Base-by-base conservation (phyloP, 2,113 vertebrate genomes). In the Forbesichthys papilliferus region DNA sequence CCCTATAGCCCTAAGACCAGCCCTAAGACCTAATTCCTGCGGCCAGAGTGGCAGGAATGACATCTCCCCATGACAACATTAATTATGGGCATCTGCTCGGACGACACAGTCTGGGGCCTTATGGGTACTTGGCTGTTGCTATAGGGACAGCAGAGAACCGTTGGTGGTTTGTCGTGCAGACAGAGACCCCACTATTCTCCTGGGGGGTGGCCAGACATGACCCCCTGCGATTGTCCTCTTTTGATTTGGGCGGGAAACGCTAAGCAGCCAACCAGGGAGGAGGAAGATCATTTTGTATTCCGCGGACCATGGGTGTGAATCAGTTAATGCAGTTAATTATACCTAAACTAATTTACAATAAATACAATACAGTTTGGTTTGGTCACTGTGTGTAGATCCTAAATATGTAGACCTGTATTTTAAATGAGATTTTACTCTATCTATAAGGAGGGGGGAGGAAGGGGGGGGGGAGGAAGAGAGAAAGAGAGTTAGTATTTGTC, bases 71-170 rank as follows among this genome's bases (percentile, higher is more conserved):
- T 87, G 89, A 88, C 86, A 51, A 79, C 84, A 87, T 90, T 93
- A 90, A 92, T 92, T 92, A 91, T 87, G 89, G 87, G 90, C 89
- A 90, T 91, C 87, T 90, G 91, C 87, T 91, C 54, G 75, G 84
- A 89, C 83, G 85, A 67, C 84, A 83, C 90, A 87, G 87, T 84
- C 87, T 88, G 78, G 82, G 90, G 86, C 86, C 83, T 86, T 86
- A 78, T 77, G 83, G 81, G 85, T 80, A 82, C 81, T 68, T 75
- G 80, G 84, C 88, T 90, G 92, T 93, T 93, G 88, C 89, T 88
- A 92, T 92, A 90, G 92, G 90, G 90, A 92, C 58, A 61, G 74
- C 52, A 56, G 74, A 85, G 90, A 81, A 79, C 90, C 87, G 87
- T 91, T 90, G 85, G 81, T 85, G 68, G 64, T 88, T 79, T 79